These are phyloP conservation scores for Catostylus mosaicus DNA, from an alignment of 30 jellyfish, hydroid and myxozoan species.

Conservation along the genomic window DNA sequence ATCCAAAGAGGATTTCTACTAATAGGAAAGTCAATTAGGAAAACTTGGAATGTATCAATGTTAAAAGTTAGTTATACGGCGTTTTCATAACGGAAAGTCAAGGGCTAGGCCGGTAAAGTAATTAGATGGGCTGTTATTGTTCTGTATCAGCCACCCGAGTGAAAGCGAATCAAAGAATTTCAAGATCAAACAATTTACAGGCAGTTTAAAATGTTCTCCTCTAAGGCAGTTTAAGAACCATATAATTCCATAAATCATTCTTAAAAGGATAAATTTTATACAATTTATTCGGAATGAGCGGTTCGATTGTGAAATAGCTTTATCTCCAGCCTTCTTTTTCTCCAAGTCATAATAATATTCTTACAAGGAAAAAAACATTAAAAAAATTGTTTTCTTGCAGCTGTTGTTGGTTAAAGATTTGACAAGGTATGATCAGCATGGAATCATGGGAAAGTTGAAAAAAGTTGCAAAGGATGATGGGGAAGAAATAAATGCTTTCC, in stretches of 20 bases:
- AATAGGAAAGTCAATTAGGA: constrained; percentile 8
- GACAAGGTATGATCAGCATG: not conserved
- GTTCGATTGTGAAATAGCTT: not conserved
- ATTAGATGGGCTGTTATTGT: constrained; percentile 5
- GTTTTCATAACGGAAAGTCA: constrained; percentile 3
- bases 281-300: constrained; percentile 46
- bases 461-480: too few species aligned
- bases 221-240: constrained; percentile 9
- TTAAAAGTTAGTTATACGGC: not conserved
- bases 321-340: not conserved
- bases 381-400: not conserved
- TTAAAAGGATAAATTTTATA: constrained; percentile 37
- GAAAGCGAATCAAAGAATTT: constrained; percentile 5
- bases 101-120: constrained; percentile 13
- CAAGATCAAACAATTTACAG: not conserved
- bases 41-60: constrained; percentile 12
- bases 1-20: constrained; percentile 2
- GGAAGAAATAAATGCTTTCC: too few species aligned
- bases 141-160: not conserved
- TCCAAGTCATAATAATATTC: constrained; percentile 3
- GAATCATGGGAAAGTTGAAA: too few species aligned
- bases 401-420: not conserved
- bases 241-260: not conserved
- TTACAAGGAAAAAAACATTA: not conserved
- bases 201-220: not conserved